phyloP scores from a whole-genome alignment of 2,797 vertebrate species.

The Selene dorsalis region DNA sequence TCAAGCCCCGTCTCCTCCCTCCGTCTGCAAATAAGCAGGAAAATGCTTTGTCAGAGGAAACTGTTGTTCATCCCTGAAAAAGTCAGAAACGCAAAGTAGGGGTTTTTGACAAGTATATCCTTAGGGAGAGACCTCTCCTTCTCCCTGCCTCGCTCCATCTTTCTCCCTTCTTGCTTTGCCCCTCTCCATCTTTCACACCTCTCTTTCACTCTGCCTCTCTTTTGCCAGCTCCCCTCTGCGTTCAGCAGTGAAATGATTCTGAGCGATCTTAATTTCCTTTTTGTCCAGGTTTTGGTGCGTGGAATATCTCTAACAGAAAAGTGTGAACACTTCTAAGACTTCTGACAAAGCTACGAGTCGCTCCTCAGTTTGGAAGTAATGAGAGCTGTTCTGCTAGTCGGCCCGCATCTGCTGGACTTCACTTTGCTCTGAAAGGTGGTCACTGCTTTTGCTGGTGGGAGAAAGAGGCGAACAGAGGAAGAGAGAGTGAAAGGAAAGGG shows the following conservation, averaged over 20 bases:
- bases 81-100: constrained; percentile 81
- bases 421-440: constrained; percentile 46
- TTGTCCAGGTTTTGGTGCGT: constrained; percentile 14
- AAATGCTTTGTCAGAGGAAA: constrained; percentile 83
- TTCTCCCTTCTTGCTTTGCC: constrained; percentile 3
- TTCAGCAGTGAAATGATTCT: constrained; percentile 45
- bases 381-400: constrained; percentile 35
- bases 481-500: constrained; percentile 35
- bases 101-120: constrained; percentile 79
- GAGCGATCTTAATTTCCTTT: constrained; percentile 26
- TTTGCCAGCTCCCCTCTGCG: constrained; percentile 37
- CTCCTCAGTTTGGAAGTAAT: constrained; percentile 55
- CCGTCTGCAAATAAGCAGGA: constrained; percentile 80
- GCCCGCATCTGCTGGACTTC: constrained; percentile 37
- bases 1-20: constrained; percentile 74
- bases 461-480: constrained; percentile 34
- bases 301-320: constrained; percentile 44
- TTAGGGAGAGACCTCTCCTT: constrained; percentile 68
- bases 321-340: constrained; percentile 49
- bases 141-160: constrained; percentile 42
- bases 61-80: constrained; percentile 73
- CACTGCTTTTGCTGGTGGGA: constrained; percentile 43
- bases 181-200: constrained; percentile 33
- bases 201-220: constrained; percentile 33
- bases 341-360: constrained; percentile 45